phyloP scores from a whole-genome alignment of 2,888 invertebrate species.

The Ennomos fuscantarius region DNA sequence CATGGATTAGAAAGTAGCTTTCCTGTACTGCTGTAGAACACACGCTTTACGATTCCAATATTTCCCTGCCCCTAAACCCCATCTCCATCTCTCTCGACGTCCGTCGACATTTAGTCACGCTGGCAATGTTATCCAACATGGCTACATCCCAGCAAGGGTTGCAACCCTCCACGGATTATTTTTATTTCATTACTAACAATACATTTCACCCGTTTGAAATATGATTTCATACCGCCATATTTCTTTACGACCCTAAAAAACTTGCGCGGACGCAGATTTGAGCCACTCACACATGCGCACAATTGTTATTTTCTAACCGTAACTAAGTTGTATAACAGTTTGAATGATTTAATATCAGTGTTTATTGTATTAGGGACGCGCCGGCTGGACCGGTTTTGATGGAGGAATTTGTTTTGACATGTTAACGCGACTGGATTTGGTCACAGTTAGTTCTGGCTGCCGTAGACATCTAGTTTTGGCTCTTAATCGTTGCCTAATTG shows the following conservation, averaged over 20 bases:
- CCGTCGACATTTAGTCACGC: constrained; percentile 64
- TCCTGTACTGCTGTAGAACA: too few species aligned
- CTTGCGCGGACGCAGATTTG: constrained; percentile 51
- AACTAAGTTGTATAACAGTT: constrained; percentile 59
- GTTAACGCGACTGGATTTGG: constrained; percentile 55
- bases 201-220: constrained; percentile 83
- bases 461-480: not conserved
- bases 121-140: constrained; percentile 77
- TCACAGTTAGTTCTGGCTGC: constrained; percentile 28
- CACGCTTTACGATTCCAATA: too few species aligned
- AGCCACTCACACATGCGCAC: constrained; percentile 41
- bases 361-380: constrained; percentile 43
- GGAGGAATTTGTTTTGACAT: constrained; percentile 65
- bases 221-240: constrained; percentile 83
- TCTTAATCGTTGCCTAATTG: not conserved
- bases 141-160: constrained; percentile 58
- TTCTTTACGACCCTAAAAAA: constrained; percentile 50
- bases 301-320: constrained; percentile 50
- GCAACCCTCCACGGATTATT: constrained; percentile 68
- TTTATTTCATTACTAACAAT: constrained; percentile 82
- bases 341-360: constrained; percentile 48
- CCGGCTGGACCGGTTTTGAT: constrained; percentile 49
- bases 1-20: too few species aligned
- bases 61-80: constrained; percentile 6
- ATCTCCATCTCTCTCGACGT: not conserved